Conservation (phyloP, 2,888 invertebrate species). For the Dolichopus griseipennis region DNA sequence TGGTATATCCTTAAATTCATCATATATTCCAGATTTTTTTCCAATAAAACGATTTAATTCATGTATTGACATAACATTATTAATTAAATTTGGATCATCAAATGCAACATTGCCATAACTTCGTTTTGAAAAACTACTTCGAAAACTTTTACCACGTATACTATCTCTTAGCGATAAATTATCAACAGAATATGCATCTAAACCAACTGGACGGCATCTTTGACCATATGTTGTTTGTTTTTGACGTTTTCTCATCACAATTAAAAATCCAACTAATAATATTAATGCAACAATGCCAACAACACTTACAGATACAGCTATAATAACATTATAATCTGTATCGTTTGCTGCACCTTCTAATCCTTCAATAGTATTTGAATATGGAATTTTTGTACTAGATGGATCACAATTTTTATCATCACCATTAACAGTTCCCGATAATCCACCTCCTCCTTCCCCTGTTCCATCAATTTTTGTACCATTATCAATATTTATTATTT, state of each 20-base stretch:
- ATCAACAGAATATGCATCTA: constrained; percentile 84
- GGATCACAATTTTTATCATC: background rate
- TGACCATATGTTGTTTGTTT: constrained; percentile 74
- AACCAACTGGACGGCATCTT: constrained; percentile 76
- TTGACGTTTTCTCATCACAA: constrained; percentile 72
- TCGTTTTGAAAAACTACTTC: constrained; percentile 67
- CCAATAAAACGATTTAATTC: constrained; percentile 66
- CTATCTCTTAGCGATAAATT: constrained; percentile 75
- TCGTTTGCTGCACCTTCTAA: constrained; percentile 22
- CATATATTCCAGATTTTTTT: constrained; percentile 61
- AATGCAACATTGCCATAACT: constrained; percentile 87
- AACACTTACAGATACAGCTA: constrained; percentile 72
- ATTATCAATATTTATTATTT: constrained; percentile 19
- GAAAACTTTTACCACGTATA: constrained; percentile 66
- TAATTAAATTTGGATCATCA: constrained; percentile 72
- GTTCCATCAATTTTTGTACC: constrained; percentile 7
- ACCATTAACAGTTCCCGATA: constrained; percentile 15
- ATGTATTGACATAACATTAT: constrained; percentile 62
- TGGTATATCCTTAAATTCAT: constrained; percentile 76
- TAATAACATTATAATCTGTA: constrained; percentile 60
- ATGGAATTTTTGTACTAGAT: background rate
- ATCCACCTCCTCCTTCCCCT: no score
- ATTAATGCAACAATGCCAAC: constrained; percentile 70
- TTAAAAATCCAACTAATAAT: constrained; percentile 63
- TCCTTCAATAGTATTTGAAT: background rate